Percentiles rank a stretch among this genome's conserved stretches.
phyloP scores from a whole-genome alignment of 1,140 invertebrate genomes.

The Pentalonia nigronervosa region DNA sequence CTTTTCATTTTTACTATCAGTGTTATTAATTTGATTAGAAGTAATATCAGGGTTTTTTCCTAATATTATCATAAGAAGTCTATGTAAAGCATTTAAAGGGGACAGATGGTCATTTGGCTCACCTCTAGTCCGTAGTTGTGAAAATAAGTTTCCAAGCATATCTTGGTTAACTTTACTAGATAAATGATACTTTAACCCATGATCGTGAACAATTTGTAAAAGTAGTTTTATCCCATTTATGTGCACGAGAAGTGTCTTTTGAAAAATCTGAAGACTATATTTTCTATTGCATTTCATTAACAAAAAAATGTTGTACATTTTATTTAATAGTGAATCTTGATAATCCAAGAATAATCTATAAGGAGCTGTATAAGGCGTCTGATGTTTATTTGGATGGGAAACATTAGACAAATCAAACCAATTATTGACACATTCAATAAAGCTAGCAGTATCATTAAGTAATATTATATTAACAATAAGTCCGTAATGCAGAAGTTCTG shows the following conservation, averaged over 20 bases:
- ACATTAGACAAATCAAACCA: background rate
- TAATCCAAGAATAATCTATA: background rate
- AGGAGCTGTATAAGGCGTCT: background rate
- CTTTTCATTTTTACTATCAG: too few species aligned
- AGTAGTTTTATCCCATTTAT: too few species aligned
- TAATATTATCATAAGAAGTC: background rate
- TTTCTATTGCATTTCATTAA: background rate
- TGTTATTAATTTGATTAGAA: too few species aligned
- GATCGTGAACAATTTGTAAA: too few species aligned
- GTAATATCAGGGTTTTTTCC: background rate
- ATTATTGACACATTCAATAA: background rate
- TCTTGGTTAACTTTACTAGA: too few species aligned
- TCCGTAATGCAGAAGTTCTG: background rate
- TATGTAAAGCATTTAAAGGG: background rate
- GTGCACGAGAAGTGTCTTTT: background rate
- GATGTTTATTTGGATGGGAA: background rate
- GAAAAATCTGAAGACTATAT: background rate
- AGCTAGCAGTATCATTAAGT: background rate
- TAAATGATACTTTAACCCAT: too few species aligned
- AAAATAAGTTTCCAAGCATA: too few species aligned
- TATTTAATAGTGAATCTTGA: background rate
- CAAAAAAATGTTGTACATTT: background rate
- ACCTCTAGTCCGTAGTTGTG: too few species aligned
- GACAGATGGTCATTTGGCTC: background rate
- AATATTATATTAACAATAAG: background rate